Base-by-base conservation (phyloP, 2,888 invertebrate genomes). In the Poecilus cupreus region DNA sequence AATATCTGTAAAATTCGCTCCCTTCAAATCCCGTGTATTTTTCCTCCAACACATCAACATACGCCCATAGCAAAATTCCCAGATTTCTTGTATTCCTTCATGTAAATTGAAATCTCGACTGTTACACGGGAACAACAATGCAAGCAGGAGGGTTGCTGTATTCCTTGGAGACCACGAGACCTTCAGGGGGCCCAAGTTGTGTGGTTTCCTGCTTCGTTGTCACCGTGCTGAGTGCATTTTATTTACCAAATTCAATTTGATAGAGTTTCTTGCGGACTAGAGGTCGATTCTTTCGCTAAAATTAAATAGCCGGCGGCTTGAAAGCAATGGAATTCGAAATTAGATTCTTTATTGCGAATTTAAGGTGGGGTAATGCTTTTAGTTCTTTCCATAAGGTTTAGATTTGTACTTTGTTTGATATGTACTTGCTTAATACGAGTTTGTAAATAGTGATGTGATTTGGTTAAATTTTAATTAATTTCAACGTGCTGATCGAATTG, bases 231-330 rank as follows among this genome's bases (percentile, higher is more conserved):
- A 24, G 49, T 74, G 51, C 74, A 74, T 74, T 74, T 74, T 74
- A 74, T 74, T 74, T 49, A 26, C 22, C 49, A 74, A 74, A 74
- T 74, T 74, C 74, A 74, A 74, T 74, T 74, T 74, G 74, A 51
- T 51, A 37, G 60, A 60, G 60, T 60, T 60, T 60, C 60, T 24
- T 26, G 60, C 13, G 60, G 60, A 60, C 60, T 22, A 22, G 26
- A 60, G 64, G 64, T 68, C 37, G 64, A 68, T 68, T 68, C 64
- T 68, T 16, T 18, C 60, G 18, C 11, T 16, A 18, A 68, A 68
- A 68, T 68, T 68, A 68, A 68, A 68, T 68, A 68, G 64, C 64
- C 64, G 37, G 3, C 20, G 64, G 64, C 64, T 32, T 18, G 16
- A 18, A 60, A 26, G 26, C 60, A 26, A 32, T 37, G 64, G 64